Evolutionary conservation across 2,888 invertebrate species (phyloP).

Genomic region (Nomada flava): DNA sequence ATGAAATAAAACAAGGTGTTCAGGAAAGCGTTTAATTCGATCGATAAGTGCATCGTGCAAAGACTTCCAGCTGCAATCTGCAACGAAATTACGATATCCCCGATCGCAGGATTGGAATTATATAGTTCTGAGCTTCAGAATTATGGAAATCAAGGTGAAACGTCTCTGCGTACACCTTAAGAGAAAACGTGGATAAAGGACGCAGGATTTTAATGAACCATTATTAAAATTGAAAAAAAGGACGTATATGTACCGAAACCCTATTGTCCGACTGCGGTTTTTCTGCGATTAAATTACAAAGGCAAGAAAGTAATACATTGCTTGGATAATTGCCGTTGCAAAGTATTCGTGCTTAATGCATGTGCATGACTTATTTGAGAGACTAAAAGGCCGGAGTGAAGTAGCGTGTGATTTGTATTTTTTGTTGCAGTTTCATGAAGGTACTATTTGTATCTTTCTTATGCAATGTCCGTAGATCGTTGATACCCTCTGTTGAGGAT

Average conservation of each 20-base stretch:
- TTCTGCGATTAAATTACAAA: neutral
- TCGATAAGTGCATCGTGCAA: neutral
- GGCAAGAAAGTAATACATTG: neutral
- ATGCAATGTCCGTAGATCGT: constrained; percentile 1
- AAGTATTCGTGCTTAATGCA: too few relatives aligned
- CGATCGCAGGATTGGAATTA: constrained; percentile 4
- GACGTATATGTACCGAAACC: neutral
- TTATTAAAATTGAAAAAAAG: neutral
- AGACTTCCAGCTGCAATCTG: neutral
- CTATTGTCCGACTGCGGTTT: neutral
- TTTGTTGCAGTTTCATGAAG: neutral
- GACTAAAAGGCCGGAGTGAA: neutral
- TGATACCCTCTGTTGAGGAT: neutral
- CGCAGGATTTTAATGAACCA: neutral
- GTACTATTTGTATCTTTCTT: constrained; percentile 2
- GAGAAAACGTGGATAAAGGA: neutral
- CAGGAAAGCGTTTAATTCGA: constrained; percentile 11
- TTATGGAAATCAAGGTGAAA: constrained; percentile 27
- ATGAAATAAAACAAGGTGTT: constrained; percentile 10
- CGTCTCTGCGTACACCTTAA: too few relatives aligned
- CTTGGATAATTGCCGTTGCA: neutral
- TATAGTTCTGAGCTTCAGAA: neutral
- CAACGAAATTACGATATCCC: constrained; percentile 1
- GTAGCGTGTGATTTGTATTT: neutral
- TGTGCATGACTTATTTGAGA: neutral